Evolutionary conservation across 2,888 invertebrate species (phyloP).

Genomic region (Crossocerus cetratus): DNA sequence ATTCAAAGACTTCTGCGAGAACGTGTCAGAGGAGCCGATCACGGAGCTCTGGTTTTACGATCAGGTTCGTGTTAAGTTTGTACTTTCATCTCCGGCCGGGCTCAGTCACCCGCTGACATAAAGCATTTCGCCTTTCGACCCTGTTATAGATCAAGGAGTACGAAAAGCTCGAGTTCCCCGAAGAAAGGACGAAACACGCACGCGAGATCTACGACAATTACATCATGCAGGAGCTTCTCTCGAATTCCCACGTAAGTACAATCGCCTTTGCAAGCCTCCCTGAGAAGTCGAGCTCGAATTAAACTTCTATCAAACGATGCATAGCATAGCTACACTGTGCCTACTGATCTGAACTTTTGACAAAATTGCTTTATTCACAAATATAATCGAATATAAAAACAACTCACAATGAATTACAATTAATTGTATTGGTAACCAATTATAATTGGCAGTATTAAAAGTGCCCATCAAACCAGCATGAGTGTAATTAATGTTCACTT

Average conservation of each 20-base stretch:
- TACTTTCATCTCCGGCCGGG: neutral
- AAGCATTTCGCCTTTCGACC: constrained; percentile 46
- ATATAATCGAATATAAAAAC: too few relatives aligned
- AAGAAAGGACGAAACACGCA: constrained; percentile 96
- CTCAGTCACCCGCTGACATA: constrained; percentile 41
- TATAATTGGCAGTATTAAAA: too few relatives aligned
- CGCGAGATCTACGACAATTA: constrained; percentile 99
- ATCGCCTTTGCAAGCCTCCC: neutral
- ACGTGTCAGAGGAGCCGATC: constrained; percentile 95
- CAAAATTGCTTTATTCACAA: too few relatives aligned
- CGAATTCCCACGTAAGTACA: constrained; percentile 96
- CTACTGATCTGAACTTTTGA: too few relatives aligned
- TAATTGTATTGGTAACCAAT: too few relatives aligned
- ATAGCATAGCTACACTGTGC: too few relatives aligned
- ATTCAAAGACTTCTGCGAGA: constrained; percentile 99
- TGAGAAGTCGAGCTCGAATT: neutral
- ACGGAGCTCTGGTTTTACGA: constrained; percentile 99
- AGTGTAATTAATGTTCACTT: too few relatives aligned
- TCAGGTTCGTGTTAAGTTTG: constrained; percentile 85
- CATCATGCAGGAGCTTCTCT: constrained; percentile 99
- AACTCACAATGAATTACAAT: too few relatives aligned
- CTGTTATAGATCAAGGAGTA: constrained; percentile 95
- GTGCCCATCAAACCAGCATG: too few relatives aligned
- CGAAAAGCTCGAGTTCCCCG: constrained; percentile 98
- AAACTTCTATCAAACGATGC: too few relatives aligned